phyloP scores from a whole-genome alignment of 1,140 invertebrate genomes.

The Ericerus pela region DNA sequence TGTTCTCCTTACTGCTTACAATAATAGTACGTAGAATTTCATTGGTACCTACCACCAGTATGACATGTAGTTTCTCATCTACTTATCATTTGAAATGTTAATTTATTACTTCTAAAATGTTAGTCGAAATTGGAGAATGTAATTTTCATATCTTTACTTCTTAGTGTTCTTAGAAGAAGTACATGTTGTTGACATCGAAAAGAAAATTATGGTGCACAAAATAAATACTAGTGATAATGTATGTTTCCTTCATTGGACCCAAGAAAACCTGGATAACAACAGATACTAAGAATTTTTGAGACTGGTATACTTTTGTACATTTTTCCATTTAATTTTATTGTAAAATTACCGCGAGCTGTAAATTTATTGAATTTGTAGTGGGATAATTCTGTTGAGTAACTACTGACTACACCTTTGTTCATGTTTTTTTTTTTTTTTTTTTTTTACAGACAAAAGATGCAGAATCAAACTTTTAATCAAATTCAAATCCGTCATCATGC shows the following conservation, averaged over 20 bases:
- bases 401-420: background rate
- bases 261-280: slow-evolving; percentile 21
- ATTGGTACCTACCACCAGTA: no score
- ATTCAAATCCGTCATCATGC: slow-evolving; percentile 30
- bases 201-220: slow-evolving; percentile 62
- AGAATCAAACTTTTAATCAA: background rate
- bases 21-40: no score
- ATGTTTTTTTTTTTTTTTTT: background rate
- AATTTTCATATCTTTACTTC: no score
- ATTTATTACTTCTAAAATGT: no score
- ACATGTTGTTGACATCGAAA: slow-evolving; percentile 70
- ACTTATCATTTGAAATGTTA: no score
- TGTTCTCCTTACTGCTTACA: no score
- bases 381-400: no score
- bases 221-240: slow-evolving; percentile 40
- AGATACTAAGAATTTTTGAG: background rate
- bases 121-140: no score
- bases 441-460: background rate
- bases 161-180: slow-evolving; percentile 38
- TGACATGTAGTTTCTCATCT: no score
- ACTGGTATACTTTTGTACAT: background rate
- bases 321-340: slow-evolving; percentile 1
- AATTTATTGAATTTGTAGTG: no score
- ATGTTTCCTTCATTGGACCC: slow-evolving; percentile 39
- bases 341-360: no score